These are phyloP conservation scores for Anabacerthia variegaticeps DNA, from an alignment of 2,797 vertebrate genomes.

Conservation along the genomic window DNA sequence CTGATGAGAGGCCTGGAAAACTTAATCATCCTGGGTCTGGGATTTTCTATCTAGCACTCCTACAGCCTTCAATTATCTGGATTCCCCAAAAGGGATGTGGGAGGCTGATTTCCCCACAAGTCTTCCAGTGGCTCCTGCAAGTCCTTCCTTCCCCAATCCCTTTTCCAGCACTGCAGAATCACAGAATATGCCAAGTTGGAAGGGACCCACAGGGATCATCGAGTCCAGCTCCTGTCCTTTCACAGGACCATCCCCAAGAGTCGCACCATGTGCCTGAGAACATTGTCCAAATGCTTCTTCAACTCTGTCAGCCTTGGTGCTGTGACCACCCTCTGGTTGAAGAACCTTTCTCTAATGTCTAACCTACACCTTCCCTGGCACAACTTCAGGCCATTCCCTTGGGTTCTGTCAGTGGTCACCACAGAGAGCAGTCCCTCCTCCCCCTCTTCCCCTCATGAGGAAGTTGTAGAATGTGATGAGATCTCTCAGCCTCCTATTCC, in stretches of 20 bases:
- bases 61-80: conserved; percentile 19
- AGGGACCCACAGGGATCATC: background rate
- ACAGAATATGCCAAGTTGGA: background rate
- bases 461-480: background rate
- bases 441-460: background rate
- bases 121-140: background rate
- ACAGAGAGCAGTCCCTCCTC: background rate
- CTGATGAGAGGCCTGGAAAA: background rate
- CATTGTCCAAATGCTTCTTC: background rate
- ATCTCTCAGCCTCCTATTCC: background rate
- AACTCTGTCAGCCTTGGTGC: background rate
- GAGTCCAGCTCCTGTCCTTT: background rate
- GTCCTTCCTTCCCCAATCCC: background rate
- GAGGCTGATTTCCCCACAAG: background rate
- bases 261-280: background rate
- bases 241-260: background rate
- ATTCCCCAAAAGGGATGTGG: background rate
- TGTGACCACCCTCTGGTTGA: background rate
- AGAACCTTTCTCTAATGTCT: background rate
- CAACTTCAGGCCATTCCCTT: background rate
- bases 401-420: background rate
- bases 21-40: background rate
- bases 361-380: background rate
- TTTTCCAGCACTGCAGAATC: background rate
- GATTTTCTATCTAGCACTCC: background rate